Base-by-base conservation (phyloP, 2,888 invertebrate genomes). In the Macrophya annulata region DNA sequence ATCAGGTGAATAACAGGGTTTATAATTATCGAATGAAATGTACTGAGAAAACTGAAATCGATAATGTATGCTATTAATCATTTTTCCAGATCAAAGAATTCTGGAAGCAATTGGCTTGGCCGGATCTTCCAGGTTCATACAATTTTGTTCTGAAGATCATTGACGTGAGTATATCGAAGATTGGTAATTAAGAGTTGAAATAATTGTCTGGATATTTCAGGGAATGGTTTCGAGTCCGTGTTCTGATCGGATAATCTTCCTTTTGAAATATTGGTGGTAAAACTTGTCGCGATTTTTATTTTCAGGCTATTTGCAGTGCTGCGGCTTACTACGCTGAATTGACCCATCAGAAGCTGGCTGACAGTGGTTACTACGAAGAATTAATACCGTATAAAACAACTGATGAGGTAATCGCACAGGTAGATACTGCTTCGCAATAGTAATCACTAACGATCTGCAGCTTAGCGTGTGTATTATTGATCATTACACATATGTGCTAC, bases 61-160 rank as follows among this genome's bases (percentile, higher is more conserved):
- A 1, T 6, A 62, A n/a, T 8, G 6, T 31, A 9, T n/a, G 40
- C 48, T 12, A 12, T 9, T 12, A 4, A 65, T 68, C 25, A 1
- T 68, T 5, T n/a, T 87, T 90, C 37, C 91, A 96, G 95, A 94
- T 96, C 83, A 95, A 98, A 85, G 97, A 98, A 90, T 98, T 99
- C 92, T 99, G 99, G 99, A 96, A 97, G 89, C 96, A 98, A 84
- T 95, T 99, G 85, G 96, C 97, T n/a, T 98, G 99, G 95, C 97
- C 97, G 0, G 98, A 98, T 91, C 95, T 96, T 5, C 85, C 88
- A 31, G 94, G 94, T 48, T 94, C 95, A 1, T 94, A 94, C 87
- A 94, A 94, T 82, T 94, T 95, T 88, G 94, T 95, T 8, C 91
- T 94, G 86, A 95, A 94, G 90, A 93, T 95, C 43, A 93, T 95